Evolutionary conservation across 2,888 invertebrate species (phyloP).

Genomic region (Mythimna loreyi): DNA sequence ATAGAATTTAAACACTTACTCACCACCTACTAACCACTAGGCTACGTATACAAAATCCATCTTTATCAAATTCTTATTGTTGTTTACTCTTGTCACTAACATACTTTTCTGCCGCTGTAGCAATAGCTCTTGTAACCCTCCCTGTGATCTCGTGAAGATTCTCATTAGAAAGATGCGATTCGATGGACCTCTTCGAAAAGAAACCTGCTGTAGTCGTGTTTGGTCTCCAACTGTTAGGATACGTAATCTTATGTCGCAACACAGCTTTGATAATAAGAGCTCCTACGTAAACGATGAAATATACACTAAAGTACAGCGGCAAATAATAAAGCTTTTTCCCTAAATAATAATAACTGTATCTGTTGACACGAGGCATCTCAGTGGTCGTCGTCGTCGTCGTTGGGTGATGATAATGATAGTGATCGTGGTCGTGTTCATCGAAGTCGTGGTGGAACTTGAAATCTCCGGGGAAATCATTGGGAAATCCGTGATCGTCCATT

Average conservation of each 20-base stretch:
- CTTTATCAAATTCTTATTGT: conserved; percentile 26
- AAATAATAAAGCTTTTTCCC: conserved; percentile 94
- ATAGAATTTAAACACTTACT: conserved; percentile 36
- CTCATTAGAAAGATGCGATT: conserved; percentile 85
- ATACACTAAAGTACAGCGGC: conserved; percentile 94
- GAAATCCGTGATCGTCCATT: conserved; percentile 83
- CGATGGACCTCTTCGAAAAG: conserved; percentile 85
- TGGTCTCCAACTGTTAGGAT: conserved; percentile 90
- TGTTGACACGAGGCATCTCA: conserved; percentile 91
- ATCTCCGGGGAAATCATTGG: conserved; percentile 86
- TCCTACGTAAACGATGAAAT: conserved; percentile 93
- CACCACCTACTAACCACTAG: neutral
- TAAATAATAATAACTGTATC: conserved; percentile 94
- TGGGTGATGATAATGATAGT: conserved; percentile 74
- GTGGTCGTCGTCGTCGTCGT: conserved; percentile 72
- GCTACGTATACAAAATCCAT: neutral
- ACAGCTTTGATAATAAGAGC: conserved; percentile 94
- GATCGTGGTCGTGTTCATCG: conserved; percentile 78
- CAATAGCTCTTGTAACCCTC: conserved; percentile 84
- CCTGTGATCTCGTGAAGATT: conserved; percentile 87
- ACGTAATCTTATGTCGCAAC: conserved; percentile 93
- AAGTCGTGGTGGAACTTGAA: conserved; percentile 84
- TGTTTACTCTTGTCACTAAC: conserved; percentile 67
- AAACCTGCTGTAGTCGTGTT: conserved; percentile 82
- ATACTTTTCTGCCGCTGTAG: conserved; percentile 84